Evolutionary conservation across 2,797 vertebrate species (phyloP).

Genomic region (Bovichtus variegatus): DNA sequence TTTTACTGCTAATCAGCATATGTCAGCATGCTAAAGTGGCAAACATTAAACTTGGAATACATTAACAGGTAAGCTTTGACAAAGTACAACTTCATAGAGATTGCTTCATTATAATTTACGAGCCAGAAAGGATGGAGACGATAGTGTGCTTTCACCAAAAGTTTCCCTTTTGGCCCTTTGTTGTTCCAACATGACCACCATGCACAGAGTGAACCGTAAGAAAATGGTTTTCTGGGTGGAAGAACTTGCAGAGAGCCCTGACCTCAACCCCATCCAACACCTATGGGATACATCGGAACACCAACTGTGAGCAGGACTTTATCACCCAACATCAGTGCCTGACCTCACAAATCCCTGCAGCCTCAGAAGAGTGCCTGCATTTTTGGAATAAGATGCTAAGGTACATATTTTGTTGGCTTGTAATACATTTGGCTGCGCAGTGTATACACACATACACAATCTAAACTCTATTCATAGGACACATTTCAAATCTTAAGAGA

Average conservation of each 20-base stretch:
- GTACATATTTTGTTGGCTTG: neutral
- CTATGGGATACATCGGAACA: conserved; percentile 13
- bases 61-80: neutral
- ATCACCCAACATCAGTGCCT: conserved; percentile 15
- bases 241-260: neutral
- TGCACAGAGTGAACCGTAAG: neutral
- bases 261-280: neutral
- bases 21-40: neutral
- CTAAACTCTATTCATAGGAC: conserved; percentile 17
- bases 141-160: neutral
- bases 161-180: neutral
- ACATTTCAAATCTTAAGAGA: conserved; percentile 20
- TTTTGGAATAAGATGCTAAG: neutral
- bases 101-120: neutral
- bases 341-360: conserved; percentile 13
- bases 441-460: neutral
- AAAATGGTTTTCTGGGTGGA: neutral
- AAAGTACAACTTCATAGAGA: neutral
- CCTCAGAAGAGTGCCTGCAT: neutral
- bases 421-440: neutral
- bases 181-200: neutral
- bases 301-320: neutral
- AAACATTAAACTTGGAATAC: neutral
- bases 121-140: neutral
- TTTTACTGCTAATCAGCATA: neutral